A percentile compares a stretch with the other conserved stretches of the same genome.
These are phyloP conservation scores for Podarcis cretensis DNA, from an alignment of 2,113 vertebrate species.

Conservation along the genomic window DNA sequence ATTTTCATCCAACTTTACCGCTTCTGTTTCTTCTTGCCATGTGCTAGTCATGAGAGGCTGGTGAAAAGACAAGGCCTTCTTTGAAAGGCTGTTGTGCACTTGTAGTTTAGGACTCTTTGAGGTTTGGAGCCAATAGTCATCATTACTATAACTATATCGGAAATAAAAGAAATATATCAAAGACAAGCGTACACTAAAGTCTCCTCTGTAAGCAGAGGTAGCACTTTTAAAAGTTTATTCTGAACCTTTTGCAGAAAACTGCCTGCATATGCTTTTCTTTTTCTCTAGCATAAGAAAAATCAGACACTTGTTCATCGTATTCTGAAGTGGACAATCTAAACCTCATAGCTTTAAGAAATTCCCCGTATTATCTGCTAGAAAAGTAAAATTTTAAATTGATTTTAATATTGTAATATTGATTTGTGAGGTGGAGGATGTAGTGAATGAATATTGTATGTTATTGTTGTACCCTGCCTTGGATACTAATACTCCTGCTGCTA, in stretches of 20 bases:
- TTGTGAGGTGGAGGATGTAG: too few relatives aligned
- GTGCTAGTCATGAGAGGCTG: too few relatives aligned
- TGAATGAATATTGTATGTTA: too few relatives aligned
- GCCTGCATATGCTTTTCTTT: background rate
- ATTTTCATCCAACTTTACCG: background rate
- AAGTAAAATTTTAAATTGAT: background rate
- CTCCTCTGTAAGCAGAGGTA: background rate
- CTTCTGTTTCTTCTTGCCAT: background rate
- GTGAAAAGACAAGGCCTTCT: background rate
- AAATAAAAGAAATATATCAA: too few relatives aligned
- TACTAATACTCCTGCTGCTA: too few relatives aligned
- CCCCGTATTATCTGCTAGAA: background rate
- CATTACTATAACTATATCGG: background rate
- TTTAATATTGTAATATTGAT: too few relatives aligned
- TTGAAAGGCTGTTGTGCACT: background rate
- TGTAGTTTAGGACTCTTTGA: background rate
- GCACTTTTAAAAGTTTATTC: background rate
- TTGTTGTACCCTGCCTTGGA: too few relatives aligned
- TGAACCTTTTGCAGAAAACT: background rate
- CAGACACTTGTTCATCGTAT: background rate
- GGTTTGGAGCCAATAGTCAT: conserved; percentile 46
- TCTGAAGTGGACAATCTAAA: background rate
- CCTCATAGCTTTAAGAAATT: background rate
- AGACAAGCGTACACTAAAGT: background rate
- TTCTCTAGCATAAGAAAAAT: background rate